Conservation (phyloP, 1,140 invertebrate species). For the Sitophilus oryzae region DNA sequence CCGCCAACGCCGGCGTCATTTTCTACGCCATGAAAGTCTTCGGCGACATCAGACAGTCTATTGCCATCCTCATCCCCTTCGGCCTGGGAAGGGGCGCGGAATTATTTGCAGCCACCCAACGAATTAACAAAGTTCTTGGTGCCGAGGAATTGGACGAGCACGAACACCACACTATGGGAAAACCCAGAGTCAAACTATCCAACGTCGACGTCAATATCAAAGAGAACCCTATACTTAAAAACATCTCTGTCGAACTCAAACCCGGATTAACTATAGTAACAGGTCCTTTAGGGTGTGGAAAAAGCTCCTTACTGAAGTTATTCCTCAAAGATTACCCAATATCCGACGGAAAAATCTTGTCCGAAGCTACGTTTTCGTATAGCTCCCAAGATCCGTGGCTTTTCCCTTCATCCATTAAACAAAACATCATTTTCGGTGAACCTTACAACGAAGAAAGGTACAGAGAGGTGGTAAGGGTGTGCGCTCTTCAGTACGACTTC, state of each 20-base stretch:
- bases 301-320: conserved; percentile 66
- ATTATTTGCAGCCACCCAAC: conserved; percentile 25
- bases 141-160: conserved; percentile 24
- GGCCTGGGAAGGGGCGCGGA: conserved; percentile 59
- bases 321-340: conserved; percentile 67
- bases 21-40: conserved; percentile 72
- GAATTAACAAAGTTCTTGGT: conserved; percentile 29
- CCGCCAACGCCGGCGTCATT: conserved; percentile 67
- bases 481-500: conserved; percentile 31
- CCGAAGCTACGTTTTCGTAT: conserved; percentile 64
- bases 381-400: conserved; percentile 77
- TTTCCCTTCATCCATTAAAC: conserved; percentile 53
- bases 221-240: conserved; percentile 47
- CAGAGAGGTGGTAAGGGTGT: conserved; percentile 23
- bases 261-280: conserved; percentile 63
- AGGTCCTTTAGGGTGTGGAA: conserved; percentile 78
- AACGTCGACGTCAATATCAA: conserved; percentile 31
- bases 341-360: conserved; percentile 46
- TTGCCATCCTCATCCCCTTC: conserved; percentile 68
- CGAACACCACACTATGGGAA: conserved; percentile 4
- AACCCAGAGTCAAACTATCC: conserved; percentile 20
- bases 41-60: conserved; percentile 62
- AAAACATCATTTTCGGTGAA: conserved; percentile 62
- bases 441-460: conserved; percentile 35
- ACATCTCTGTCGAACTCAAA: conserved; percentile 17